phyloP scores from a whole-genome alignment of 2,888 invertebrate species.

The Pardosa pseudoannulata region DNA sequence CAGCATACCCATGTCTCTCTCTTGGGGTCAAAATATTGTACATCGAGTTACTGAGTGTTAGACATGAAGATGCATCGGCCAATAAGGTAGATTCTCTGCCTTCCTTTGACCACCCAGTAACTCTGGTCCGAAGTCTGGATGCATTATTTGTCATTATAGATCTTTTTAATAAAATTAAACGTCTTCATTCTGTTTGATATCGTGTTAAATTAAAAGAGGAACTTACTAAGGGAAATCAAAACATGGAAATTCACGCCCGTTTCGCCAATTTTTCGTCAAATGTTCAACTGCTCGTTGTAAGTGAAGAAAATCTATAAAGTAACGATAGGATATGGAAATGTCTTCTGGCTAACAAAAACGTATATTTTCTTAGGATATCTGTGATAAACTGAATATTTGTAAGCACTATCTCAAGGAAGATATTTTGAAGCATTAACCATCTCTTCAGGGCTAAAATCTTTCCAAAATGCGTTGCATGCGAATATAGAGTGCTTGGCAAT shows the following conservation, averaged over 20 bases:
- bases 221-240: not conserved
- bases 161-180: not conserved
- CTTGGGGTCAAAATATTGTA: not conserved
- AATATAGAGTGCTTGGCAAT: not conserved
- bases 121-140: not conserved
- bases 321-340: not conserved
- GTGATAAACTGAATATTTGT: not conserved
- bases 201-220: not conserved
- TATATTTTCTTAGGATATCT: not conserved
- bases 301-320: not conserved
- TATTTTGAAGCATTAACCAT: no score
- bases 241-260: not conserved
- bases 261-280: not conserved
- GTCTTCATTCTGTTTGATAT: not conserved
- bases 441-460: not conserved
- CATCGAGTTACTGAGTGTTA: not conserved
- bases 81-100: not conserved
- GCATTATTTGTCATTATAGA: not conserved
- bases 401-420: no score
- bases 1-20: not conserved
- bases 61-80: not conserved
- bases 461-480: not conserved
- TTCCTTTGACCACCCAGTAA: not conserved
- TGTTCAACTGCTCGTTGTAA: not conserved
- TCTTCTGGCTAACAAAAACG: not conserved